Evolutionary conservation across 2,113 vertebrate genomes (phyloP).

Genomic region (Phaethon lepturus): DNA sequence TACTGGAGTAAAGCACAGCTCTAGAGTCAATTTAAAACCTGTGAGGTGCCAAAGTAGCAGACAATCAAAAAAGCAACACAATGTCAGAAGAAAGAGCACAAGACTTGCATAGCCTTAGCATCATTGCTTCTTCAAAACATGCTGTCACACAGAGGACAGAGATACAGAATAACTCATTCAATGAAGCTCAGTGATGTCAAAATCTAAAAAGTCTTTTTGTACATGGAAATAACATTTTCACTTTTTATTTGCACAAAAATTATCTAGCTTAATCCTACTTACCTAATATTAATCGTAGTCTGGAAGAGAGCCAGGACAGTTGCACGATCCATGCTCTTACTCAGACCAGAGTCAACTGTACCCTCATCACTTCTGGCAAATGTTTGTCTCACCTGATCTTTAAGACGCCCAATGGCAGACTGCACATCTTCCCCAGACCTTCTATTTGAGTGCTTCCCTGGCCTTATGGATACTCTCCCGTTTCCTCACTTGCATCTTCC

Average conservation of each 20-base stretch:
- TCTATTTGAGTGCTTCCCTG: not conserved
- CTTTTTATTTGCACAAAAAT: not conserved
- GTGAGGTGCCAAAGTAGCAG: not conserved
- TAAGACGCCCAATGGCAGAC: not conserved
- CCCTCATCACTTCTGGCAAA: not conserved
- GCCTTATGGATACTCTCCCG: not conserved
- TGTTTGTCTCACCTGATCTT: not conserved
- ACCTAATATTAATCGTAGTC: not conserved
- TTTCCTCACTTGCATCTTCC: not conserved
- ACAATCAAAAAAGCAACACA: not conserved
- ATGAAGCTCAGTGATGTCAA: not conserved
- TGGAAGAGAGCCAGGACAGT: not conserved
- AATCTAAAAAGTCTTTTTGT: not conserved
- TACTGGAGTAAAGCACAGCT: not conserved
- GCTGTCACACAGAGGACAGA: not conserved
- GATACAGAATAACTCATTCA: not conserved
- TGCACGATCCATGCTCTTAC: fast-evolving
- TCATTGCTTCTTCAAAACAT: not conserved
- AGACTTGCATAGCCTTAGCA: not conserved
- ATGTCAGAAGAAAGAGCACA: not conserved
- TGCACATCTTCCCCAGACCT: not conserved
- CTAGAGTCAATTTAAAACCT: conserved; percentile 8
- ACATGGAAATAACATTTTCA: not conserved
- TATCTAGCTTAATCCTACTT: not conserved
- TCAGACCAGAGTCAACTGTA: not conserved